Conservation (phyloP, 53 echinoderm and acorn worm species). For the Zoroaster sp. region DNA sequence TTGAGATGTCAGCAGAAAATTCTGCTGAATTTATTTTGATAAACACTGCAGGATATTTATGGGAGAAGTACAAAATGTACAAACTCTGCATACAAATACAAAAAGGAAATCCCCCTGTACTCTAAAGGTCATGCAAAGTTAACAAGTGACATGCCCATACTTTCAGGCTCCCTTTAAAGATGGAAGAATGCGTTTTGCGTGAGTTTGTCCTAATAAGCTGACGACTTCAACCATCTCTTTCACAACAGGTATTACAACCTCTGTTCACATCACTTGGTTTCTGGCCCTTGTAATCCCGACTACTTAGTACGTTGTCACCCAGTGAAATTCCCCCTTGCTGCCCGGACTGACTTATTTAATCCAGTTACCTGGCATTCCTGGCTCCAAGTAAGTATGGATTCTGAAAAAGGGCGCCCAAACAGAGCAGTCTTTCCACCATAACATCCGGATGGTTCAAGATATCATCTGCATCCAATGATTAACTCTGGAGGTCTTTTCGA, state of each 20-base stretch:
- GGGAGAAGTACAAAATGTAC: too few relatives aligned
- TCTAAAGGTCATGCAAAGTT: too few relatives aligned
- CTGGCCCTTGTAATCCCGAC: background rate
- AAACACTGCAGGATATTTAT: too few relatives aligned
- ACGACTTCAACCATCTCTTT: slow-evolving; percentile 15
- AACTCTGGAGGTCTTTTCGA: slow-evolving; percentile 6
- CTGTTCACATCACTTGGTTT: background rate
- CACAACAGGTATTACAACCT: background rate
- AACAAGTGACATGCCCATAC: too few relatives aligned
- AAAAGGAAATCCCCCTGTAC: too few relatives aligned
- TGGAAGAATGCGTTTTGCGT: slow-evolving; percentile 28
- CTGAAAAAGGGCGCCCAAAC: background rate
- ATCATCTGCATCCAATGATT: slow-evolving; percentile 45
- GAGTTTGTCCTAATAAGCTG: slow-evolving; percentile 14
- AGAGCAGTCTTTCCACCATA: slow-evolving; percentile 15
- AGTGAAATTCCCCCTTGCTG: slow-evolving; percentile 20
- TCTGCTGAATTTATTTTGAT: too few relatives aligned
- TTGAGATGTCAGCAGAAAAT: too few relatives aligned
- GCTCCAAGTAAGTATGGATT: slow-evolving; percentile 20
- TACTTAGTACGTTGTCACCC: slow-evolving; percentile 20
- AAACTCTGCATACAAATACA: too few relatives aligned
- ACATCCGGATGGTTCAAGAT: slow-evolving; percentile 2
- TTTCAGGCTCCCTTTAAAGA: background rate
- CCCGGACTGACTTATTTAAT: background rate
- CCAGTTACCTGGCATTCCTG: slow-evolving; percentile 15